Conservation (phyloP, 2,113 vertebrate species). For the Pantherophis guttatus region DNA sequence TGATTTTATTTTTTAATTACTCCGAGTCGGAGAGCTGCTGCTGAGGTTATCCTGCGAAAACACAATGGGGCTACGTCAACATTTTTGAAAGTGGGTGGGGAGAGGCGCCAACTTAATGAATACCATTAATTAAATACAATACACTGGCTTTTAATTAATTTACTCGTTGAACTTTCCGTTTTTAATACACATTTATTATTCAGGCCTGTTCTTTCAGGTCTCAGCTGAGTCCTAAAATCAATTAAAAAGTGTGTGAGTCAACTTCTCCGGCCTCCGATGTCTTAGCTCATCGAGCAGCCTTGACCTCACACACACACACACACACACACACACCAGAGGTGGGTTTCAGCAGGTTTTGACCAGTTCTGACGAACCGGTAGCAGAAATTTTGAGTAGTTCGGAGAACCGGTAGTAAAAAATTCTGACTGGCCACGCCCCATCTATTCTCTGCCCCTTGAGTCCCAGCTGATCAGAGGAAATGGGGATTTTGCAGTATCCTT, state of each 20-base stretch:
- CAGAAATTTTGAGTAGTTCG: too few relatives aligned
- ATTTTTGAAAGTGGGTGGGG: neutral
- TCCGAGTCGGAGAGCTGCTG: neutral
- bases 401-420: too few relatives aligned
- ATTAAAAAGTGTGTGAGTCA: neutral
- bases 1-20: neutral
- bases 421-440: too few relatives aligned
- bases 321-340: too few relatives aligned
- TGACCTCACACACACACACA: neutral
- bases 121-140: neutral
- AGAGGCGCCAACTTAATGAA: neutral
- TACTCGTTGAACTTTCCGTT: neutral
- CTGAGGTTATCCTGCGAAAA: neutral
- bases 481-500: too few relatives aligned
- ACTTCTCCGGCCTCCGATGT: neutral
- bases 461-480: too few relatives aligned
- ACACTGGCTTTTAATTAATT: neutral
- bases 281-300: neutral
- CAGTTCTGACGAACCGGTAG: too few relatives aligned
- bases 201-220: neutral
- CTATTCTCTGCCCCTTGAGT: too few relatives aligned
- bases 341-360: too few relatives aligned
- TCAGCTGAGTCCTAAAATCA: neutral
- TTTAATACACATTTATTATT: neutral
- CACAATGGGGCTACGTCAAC: neutral